Conservation (phyloP, 1,140 invertebrate species). For the Eriosoma lanigerum region DNA sequence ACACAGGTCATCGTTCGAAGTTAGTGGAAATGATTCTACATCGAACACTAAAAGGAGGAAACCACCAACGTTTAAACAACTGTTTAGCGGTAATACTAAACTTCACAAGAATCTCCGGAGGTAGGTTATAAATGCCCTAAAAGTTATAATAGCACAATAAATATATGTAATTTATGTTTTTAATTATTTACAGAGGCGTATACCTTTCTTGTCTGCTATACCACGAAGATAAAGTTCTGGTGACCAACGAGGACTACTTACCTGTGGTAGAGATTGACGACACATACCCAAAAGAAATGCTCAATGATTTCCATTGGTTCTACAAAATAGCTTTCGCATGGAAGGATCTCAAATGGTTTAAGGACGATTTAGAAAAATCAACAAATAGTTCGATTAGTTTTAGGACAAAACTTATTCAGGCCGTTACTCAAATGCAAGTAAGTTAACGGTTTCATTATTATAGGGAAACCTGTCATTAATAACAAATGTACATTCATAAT, state of each 20-base stretch:
- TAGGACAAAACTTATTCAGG: conserved; percentile 86
- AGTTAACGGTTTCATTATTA: conserved; percentile 10
- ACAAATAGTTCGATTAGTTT: conserved; percentile 83
- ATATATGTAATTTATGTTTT: background rate
- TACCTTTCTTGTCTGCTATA: conserved; percentile 90
- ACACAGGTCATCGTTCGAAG: conserved; percentile 54
- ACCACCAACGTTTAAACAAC: conserved; percentile 88
- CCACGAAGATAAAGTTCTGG: conserved; percentile 90
- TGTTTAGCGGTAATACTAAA: conserved; percentile 91
- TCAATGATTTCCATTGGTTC: conserved; percentile 94
- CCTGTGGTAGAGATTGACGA: conserved; percentile 97
- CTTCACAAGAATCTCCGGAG: conserved; percentile 90
- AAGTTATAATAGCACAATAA: background rate
- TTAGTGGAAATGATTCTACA: conserved; percentile 60
- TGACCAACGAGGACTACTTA: conserved; percentile 93
- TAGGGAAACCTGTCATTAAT: background rate
- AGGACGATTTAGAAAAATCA: conserved; percentile 91
- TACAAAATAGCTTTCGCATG: conserved; percentile 95
- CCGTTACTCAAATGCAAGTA: conserved; percentile 91
- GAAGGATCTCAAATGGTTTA: conserved; percentile 89
- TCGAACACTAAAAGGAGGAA: conserved; percentile 69
- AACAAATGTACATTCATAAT: background rate
- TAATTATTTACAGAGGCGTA: conserved; percentile 72
- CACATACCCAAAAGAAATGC: conserved; percentile 85
- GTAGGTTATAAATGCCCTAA: conserved; percentile 58